Evolutionary conservation across 2,113 vertebrate species (phyloP).

Genomic region (Cepphus grylle): DNA sequence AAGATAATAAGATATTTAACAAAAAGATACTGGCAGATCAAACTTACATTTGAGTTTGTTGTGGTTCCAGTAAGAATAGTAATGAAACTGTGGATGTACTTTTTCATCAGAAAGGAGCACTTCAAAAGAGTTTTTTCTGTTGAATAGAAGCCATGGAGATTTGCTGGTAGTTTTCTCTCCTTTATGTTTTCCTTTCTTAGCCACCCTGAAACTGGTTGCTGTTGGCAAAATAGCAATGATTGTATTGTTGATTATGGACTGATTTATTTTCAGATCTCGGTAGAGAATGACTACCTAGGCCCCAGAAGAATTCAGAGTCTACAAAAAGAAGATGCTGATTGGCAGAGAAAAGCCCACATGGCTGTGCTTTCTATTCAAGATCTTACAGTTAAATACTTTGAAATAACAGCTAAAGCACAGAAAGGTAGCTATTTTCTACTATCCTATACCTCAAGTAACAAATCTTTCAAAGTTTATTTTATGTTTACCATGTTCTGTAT

Average conservation of each 20-base stretch:
- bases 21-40: not conserved
- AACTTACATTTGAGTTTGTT: not conserved
- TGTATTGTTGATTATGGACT: not conserved
- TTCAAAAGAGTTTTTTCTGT: not conserved
- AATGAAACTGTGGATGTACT: not conserved
- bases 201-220: not conserved
- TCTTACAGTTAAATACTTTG: slow-evolving; percentile 97
- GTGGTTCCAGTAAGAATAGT: not conserved
- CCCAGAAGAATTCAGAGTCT: slow-evolving; percentile 92
- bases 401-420: slow-evolving; percentile 92
- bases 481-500: not conserved
- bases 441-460: not conserved
- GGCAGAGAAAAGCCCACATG: slow-evolving; percentile 93
- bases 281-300: slow-evolving; percentile 96
- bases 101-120: not conserved
- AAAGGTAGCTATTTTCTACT: slow-evolving; percentile 81
- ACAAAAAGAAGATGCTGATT: slow-evolving; percentile 91
- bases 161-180: not conserved
- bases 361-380: slow-evolving; percentile 95
- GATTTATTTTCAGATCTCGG: slow-evolving; percentile 82
- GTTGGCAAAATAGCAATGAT: not conserved
- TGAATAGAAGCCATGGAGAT: not conserved
- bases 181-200: not conserved
- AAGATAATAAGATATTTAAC: not conserved
- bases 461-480: not conserved